A percentile compares a stretch with the other conserved stretches of the same genome.
phyloP scores from a whole-genome alignment of 2,113 vertebrate genomes.

The Benitochromis conjunctus region DNA sequence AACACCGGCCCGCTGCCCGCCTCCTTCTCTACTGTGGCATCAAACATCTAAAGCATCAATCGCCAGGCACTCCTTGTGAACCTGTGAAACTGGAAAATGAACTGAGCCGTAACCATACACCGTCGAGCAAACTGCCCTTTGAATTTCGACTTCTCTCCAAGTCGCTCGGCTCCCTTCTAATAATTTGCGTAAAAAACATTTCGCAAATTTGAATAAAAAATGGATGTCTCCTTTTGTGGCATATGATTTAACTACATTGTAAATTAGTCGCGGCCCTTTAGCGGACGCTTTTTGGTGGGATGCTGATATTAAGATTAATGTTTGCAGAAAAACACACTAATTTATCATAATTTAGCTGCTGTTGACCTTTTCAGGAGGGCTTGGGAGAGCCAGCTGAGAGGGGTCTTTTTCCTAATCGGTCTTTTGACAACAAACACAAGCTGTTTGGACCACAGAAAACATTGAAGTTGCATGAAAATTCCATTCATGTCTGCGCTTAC shows the following conservation, averaged over 20 bases:
- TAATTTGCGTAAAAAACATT: constrained; percentile 17
- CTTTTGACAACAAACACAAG: constrained; percentile 66
- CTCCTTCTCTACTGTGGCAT: constrained; percentile 7
- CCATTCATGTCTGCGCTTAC: background rate
- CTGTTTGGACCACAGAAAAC: constrained; percentile 56
- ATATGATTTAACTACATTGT: constrained; percentile 12
- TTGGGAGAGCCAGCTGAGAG: constrained; percentile 24
- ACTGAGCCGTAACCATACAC: background rate
- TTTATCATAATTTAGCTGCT: constrained; percentile 54
- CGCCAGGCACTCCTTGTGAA: background rate
- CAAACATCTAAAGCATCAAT: constrained; percentile 37
- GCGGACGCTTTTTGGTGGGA: constrained; percentile 27
- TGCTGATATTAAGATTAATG: constrained; percentile 51
- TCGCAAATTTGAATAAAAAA: constrained; percentile 24
- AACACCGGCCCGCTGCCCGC: background rate
- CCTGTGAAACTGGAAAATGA: constrained; percentile 14
- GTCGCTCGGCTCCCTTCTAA: constrained; percentile 13
- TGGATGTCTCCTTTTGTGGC: constrained; percentile 3
- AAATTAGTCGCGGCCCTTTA: constrained; percentile 36
- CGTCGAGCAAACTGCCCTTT: constrained; percentile 32
- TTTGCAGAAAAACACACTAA: constrained; percentile 20
- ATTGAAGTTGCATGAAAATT: background rate
- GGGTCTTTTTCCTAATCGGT: constrained; percentile 26
- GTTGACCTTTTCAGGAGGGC: constrained; percentile 42
- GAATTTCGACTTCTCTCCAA: background rate